Conservation (phyloP, 2,113 vertebrate genomes). For the Monopterus albus region DNA sequence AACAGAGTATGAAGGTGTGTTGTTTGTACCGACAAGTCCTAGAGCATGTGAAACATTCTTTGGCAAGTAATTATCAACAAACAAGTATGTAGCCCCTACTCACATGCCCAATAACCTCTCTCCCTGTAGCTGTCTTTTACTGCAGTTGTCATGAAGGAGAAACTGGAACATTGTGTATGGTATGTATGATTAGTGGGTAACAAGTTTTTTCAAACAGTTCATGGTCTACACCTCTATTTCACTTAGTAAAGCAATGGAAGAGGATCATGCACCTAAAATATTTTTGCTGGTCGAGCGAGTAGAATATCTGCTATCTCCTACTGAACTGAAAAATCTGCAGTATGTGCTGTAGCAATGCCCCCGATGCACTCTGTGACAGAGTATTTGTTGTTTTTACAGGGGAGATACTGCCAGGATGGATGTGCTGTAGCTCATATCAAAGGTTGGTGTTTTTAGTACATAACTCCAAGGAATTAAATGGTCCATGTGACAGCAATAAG, state of each 20-base stretch:
- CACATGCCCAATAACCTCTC: conserved; percentile 25
- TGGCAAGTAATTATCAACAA: conserved; percentile 59
- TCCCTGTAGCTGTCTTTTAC: conserved; percentile 38
- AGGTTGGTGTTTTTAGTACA: conserved; percentile 20
- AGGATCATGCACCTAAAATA: conserved; percentile 41
- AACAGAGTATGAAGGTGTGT: conserved; percentile 31
- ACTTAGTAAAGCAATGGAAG: conserved; percentile 40
- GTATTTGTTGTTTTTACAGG: too few species aligned
- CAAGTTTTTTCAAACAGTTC: conserved; percentile 53
- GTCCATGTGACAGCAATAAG: too few species aligned
- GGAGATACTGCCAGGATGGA: conserved; percentile 29
- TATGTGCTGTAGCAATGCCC: background rate
- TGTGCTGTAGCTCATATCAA: conserved; percentile 33
- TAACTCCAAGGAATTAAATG: conserved; percentile 44
- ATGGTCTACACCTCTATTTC: conserved; percentile 35
- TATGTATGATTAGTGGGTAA: conserved; percentile 63
- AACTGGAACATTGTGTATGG: conserved; percentile 32
- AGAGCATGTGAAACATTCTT: conserved; percentile 45
- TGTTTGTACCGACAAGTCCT: conserved; percentile 15
- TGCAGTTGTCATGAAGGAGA: conserved; percentile 37
- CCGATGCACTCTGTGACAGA: conserved; percentile 27
- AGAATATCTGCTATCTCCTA: conserved; percentile 16
- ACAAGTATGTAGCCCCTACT: conserved; percentile 10
- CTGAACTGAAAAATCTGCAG: conserved; percentile 19
- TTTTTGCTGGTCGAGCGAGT: conserved; percentile 26